Evolutionary conservation across 2,113 vertebrate genomes (phyloP), one percentile per base, ranked within the genome.

Genomic region (Tympanuchus pallidicinctus): DNA sequence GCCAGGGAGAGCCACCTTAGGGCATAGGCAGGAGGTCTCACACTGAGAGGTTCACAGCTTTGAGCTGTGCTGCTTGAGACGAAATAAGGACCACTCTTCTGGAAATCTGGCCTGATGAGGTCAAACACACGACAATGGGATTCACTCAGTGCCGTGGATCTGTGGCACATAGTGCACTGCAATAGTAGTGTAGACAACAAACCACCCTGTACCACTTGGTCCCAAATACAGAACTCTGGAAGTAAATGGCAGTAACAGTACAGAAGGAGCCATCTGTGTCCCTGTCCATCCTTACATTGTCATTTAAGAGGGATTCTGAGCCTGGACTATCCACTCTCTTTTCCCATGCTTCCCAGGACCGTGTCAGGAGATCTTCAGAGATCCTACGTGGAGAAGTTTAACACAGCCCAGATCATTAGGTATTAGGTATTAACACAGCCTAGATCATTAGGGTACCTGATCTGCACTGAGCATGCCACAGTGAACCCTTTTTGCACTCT

Each of bases 111-210:
- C 20, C 36, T 6, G 8, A 18, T 36, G 7, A 42, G 28, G 30
- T 45, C 45, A 48, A 92, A 18, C 0, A 43, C 1, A 9, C 7
- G 16, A 40, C 9, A 40, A 30, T 2, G 21, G 9, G 6, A 3
- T 70, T 70, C 34, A 19, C 34, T 38, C 25, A 24, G 34, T 8
- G 19, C 50, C 7, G 14, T 25, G 50, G 50, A 8, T 3, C 13
- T 5, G 22, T 0, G 1, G 32, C 20, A 15, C 28, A 75, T 36
- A 10, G 8, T 32, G 43, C 10, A 18, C 30, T 25, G 11, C 13
- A 18, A 18, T 25, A 30, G n/a, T 27, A 43, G 14, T 48, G 6
- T 0, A 0, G 36, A 77, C 11, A 24, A 24, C 16, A 86, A 78
- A 10, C 17, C 22, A 36, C 21, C 6, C 11, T 30, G 19, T 47